Conservation (phyloP, 2,888 invertebrate genomes). For the Dorcus parallelipipedus region DNA sequence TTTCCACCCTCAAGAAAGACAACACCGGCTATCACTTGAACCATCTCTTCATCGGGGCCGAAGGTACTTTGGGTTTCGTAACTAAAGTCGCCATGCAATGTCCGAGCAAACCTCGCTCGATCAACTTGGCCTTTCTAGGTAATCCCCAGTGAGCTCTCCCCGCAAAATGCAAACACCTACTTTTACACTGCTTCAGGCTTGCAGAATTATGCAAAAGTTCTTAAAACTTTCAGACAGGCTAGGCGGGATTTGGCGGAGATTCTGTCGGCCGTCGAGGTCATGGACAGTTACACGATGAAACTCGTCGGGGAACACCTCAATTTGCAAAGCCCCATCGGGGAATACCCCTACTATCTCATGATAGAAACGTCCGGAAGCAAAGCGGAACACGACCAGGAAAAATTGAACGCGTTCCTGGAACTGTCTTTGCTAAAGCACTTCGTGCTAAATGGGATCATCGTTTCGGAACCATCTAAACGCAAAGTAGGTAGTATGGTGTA, state of each 20-base stretch:
- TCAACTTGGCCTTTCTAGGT: conserved; percentile 89
- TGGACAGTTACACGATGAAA: conserved; percentile 74
- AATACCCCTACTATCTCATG: conserved; percentile 78
- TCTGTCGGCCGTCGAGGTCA: conserved; percentile 93
- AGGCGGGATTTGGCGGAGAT: conserved; percentile 80
- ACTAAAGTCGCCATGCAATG: conserved; percentile 91
- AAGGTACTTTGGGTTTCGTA: conserved; percentile 92
- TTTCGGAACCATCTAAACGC: conserved; percentile 77
- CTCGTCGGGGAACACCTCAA: conserved; percentile 61
- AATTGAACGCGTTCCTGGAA: conserved; percentile 75
- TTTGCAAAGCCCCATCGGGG: conserved; percentile 59
- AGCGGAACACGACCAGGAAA: conserved; percentile 80
- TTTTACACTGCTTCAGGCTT: conserved; percentile 56
- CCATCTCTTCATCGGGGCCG: conserved; percentile 95
- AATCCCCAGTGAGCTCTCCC: conserved; percentile 18
- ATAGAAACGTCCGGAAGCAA: conserved; percentile 89
- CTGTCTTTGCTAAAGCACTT: conserved; percentile 66
- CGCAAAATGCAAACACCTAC: background rate
- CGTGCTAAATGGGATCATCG: conserved; percentile 80
- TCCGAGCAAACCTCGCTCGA: conserved; percentile 76
- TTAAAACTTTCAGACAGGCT: conserved; percentile 72
- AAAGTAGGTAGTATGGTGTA: conserved; percentile 51
- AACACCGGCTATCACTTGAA: conserved; percentile 97
- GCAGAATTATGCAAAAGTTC: conserved; percentile 71
- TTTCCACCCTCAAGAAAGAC: conserved; percentile 88